Conservation (phyloP, 2,797 vertebrate genomes). For the Cottoperca gobio region DNA sequence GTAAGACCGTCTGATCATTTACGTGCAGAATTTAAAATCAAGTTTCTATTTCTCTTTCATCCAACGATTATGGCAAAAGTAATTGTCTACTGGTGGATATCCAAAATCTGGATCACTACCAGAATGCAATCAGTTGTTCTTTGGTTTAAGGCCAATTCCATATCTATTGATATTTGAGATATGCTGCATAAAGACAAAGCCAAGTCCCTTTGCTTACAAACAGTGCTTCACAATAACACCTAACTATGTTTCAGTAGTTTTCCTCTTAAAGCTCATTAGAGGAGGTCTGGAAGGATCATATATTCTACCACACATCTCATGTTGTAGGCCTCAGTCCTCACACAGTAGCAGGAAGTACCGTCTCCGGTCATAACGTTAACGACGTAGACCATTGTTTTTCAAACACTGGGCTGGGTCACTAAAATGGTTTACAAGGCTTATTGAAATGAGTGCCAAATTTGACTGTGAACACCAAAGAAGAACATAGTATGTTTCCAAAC, state of each 20-base stretch:
- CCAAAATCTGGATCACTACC: constrained; percentile 48
- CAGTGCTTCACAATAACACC: too few relatives aligned
- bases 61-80: constrained; percentile 13
- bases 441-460: constrained; percentile 27
- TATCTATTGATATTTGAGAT: constrained; percentile 52
- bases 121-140: constrained; percentile 55
- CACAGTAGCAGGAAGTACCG: constrained; percentile 51
- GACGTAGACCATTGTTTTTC: constrained; percentile 59
- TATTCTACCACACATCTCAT: constrained; percentile 4
- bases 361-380: constrained; percentile 51
- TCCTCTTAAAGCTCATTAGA: constrained; percentile 6
- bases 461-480: constrained; percentile 11
- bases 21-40: neutral
- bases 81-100: constrained; percentile 24
- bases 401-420: constrained; percentile 13
- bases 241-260: neutral
- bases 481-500: neutral
- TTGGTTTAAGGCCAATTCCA: constrained; percentile 38
- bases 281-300: neutral
- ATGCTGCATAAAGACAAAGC: constrained; percentile 25
- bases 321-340: constrained; percentile 8
- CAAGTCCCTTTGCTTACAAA: constrained; percentile 38
- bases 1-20: constrained; percentile 2
- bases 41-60: neutral
- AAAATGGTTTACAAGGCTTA: constrained; percentile 28